Conservation (phyloP, 2,888 invertebrate genomes). For the Elmis aenea region DNA sequence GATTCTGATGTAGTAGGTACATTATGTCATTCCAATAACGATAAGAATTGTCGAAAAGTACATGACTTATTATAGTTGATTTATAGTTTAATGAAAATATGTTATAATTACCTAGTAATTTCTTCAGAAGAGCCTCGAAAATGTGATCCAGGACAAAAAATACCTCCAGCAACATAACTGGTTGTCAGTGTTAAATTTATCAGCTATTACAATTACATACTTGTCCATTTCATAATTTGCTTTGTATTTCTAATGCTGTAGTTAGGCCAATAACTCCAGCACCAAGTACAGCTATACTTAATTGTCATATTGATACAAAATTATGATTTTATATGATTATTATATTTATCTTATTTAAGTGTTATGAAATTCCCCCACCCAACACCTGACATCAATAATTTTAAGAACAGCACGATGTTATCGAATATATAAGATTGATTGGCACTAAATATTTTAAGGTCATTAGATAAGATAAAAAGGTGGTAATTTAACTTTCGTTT, state of each 20-base stretch:
- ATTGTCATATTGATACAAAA: slow-evolving; percentile 33
- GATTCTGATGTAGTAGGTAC: slow-evolving; percentile 59
- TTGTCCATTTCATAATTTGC: slow-evolving; percentile 58
- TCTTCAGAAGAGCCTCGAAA: slow-evolving; percentile 66
- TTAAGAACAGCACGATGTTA: too few relatives aligned
- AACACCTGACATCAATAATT: too few relatives aligned
- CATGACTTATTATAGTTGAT: slow-evolving; percentile 44
- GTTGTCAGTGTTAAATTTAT: slow-evolving; percentile 71
- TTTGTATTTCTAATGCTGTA: slow-evolving; percentile 70
- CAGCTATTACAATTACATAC: slow-evolving; percentile 74
- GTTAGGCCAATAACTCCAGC: slow-evolving; percentile 85
- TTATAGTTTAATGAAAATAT: slow-evolving; percentile 12
- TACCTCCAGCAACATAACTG: slow-evolving; percentile 82
- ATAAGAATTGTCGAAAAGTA: slow-evolving; percentile 69
- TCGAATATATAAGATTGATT: too few relatives aligned
- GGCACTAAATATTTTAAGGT: too few relatives aligned
- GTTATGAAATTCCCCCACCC: too few relatives aligned
- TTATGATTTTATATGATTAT: too few relatives aligned
- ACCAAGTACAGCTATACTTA: slow-evolving; percentile 75
- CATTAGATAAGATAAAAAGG: too few relatives aligned
- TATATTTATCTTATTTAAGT: too few relatives aligned
- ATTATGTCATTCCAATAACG: slow-evolving; percentile 69
- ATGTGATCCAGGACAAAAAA: slow-evolving; percentile 74
- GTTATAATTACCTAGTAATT: slow-evolving; percentile 56
- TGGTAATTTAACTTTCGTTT: too few relatives aligned